Base-by-base conservation (phyloP, 2,113 vertebrate species). In the Stigmatopora nigra region DNA sequence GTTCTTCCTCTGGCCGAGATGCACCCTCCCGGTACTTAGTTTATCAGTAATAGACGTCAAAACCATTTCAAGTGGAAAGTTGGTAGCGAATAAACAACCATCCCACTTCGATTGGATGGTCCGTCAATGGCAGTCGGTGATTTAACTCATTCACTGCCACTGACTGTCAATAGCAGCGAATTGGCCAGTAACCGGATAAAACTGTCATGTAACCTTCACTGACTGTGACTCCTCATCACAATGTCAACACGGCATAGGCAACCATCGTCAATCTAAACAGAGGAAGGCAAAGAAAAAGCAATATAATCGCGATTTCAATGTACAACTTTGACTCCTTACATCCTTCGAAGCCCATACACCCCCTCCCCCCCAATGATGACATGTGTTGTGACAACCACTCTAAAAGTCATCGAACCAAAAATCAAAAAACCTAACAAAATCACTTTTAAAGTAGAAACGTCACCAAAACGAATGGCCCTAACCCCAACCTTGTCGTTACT, bases 391-490 rank as follows among this genome's bases (percentile, higher is more conserved):
- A 8, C 25, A 31, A 41, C 6, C 38, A 41, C 38, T 41, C 38
- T 41, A 41, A 8, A 41, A 41, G 38, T 41, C 6, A 6, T 10
- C 38, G 9, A 41, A 41, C 38, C 6, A 41, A 41, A 41, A 41
- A 41, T 8, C 6, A 41, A 41, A 41, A 8, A 41, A 41, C 38
- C 6, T 1, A 4, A n/a, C 20, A 53, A 53, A 19, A 20, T 20
- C 51, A 53, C 51, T 53, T 53, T 53, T 22, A 53, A 53, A 22
- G 12, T 53, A 19, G 12, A 53, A 53, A 53, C 5, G 20, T 4
- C 10, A 22, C 66, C 6, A 41, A 41, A 1, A 41, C 61, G 74
- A 65, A 74, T 70, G 73, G 67, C 71, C 71, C 67, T 80, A 79
- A 57, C 49, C 66, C 41, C 70, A 1, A 16, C 10, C 38, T 36